Evolutionary conservation across 2,888 invertebrate species (phyloP).

Genomic region (Blastobasis lacticolella): DNA sequence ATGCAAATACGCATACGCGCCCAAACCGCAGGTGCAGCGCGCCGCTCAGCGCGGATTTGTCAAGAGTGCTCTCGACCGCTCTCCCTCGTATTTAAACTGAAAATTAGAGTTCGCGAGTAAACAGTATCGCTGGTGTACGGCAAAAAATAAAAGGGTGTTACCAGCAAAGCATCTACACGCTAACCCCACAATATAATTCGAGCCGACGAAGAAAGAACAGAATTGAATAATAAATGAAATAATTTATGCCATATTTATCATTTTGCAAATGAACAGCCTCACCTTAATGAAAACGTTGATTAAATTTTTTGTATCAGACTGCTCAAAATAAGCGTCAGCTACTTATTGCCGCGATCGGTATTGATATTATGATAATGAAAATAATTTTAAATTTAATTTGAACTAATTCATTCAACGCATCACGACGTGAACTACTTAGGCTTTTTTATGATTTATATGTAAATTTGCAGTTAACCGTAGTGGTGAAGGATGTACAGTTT

Average conservation of each 20-base stretch:
- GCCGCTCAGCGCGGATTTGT: slow-evolving; percentile 44
- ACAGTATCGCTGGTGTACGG: slow-evolving; percentile 56
- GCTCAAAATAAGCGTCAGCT: too few relatives aligned
- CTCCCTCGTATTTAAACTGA: slow-evolving; percentile 66
- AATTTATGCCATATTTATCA: slow-evolving; percentile 76
- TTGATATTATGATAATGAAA: too few relatives aligned
- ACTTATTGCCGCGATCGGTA: too few relatives aligned
- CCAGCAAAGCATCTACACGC: slow-evolving; percentile 53
- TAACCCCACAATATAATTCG: slow-evolving; percentile 43
- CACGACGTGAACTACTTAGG: not conserved
- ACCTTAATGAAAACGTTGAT: slow-evolving; percentile 70
- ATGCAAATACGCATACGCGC: too few relatives aligned
- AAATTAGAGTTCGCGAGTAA: slow-evolving; percentile 65
- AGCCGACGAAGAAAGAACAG: slow-evolving; percentile 60
- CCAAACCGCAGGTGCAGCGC: slow-evolving; percentile 36
- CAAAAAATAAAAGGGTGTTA: slow-evolving; percentile 66
- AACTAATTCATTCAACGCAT: not conserved
- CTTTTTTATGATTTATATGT: not conserved
- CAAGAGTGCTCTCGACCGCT: slow-evolving; percentile 54
- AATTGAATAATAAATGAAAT: slow-evolving; percentile 76
- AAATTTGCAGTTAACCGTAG: not conserved
- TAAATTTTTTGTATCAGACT: slow-evolving; percentile 27
- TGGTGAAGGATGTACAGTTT: slow-evolving; percentile 3
- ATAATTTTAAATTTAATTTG: too few relatives aligned
- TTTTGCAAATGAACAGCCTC: slow-evolving; percentile 72